Evolutionary conservation across 2,888 invertebrate genomes (phyloP).

Genomic region (Carpatolechia fugitivella): DNA sequence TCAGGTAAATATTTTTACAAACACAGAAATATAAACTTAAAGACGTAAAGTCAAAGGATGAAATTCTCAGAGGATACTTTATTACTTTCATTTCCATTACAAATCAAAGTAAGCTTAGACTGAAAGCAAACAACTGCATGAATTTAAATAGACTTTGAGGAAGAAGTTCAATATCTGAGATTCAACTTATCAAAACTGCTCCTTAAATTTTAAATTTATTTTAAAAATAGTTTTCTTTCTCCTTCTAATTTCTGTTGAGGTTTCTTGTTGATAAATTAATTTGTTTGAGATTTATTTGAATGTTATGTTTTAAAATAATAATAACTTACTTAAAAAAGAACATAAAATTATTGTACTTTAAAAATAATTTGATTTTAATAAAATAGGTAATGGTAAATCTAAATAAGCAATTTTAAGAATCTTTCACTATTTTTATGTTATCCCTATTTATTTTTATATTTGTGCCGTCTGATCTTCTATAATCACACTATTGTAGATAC

Average conservation of each 20-base stretch:
- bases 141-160: constrained; percentile 29
- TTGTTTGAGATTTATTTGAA: background rate
- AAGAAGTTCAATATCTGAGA: constrained; percentile 20
- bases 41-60: background rate
- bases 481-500: constrained; percentile 20
- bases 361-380: background rate
- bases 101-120: background rate
- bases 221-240: constrained; percentile 31
- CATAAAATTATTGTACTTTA: background rate
- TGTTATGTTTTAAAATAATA: background rate
- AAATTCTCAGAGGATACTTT: too few relatives aligned
- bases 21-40: background rate
- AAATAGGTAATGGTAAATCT: background rate
- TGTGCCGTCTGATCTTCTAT: constrained; percentile 17
- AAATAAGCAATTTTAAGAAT: background rate
- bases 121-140: constrained; percentile 37
- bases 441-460: constrained; percentile 13
- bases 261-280: constrained; percentile 10
- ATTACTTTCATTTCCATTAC: background rate
- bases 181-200: constrained; percentile 29
- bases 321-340: background rate
- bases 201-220: constrained; percentile 28
- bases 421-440: background rate
- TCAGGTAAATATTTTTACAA: constrained; percentile 90
- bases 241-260: constrained; percentile 31